These are phyloP conservation scores for Pteronura brasiliensis DNA, from an alignment of 2,113 vertebrate species.

Conservation along the genomic window DNA sequence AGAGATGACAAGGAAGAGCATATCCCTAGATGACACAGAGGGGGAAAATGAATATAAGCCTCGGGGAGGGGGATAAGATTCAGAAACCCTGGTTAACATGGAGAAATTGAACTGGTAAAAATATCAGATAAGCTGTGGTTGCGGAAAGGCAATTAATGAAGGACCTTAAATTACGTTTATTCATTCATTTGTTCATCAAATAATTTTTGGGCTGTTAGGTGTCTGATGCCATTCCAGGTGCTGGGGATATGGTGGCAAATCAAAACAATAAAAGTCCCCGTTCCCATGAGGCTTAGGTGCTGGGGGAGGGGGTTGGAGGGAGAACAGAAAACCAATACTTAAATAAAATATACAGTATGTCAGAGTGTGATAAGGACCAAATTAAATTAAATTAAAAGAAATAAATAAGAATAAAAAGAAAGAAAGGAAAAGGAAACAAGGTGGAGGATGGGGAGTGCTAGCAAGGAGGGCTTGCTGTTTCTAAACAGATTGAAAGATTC, in stretches of 20 bases:
- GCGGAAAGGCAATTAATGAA: background rate
- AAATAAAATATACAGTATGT: background rate
- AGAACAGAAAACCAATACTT: background rate
- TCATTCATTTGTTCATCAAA: background rate
- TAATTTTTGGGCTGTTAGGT: background rate
- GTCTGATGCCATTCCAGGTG: background rate
- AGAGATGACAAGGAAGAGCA: background rate
- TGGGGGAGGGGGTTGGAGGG: too few species aligned
- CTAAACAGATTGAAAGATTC: background rate
- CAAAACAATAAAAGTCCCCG: background rate
- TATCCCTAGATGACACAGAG: background rate
- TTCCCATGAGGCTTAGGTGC: background rate
- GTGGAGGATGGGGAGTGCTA: background rate
- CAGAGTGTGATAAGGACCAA: background rate
- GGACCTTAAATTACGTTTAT: background rate
- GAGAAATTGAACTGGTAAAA: background rate
- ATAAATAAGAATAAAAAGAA: too few species aligned
- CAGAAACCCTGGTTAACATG: background rate
- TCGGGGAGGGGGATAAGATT: background rate
- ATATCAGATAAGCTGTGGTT: background rate
- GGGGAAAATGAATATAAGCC: background rate
- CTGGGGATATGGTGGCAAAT: background rate
- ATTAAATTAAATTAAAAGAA: too few species aligned
- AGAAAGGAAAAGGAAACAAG: background rate
- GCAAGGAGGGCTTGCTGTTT: background rate